phyloP scores from a whole-genome alignment of 2,888 invertebrate species.

The Subacronicta megacephala region DNA sequence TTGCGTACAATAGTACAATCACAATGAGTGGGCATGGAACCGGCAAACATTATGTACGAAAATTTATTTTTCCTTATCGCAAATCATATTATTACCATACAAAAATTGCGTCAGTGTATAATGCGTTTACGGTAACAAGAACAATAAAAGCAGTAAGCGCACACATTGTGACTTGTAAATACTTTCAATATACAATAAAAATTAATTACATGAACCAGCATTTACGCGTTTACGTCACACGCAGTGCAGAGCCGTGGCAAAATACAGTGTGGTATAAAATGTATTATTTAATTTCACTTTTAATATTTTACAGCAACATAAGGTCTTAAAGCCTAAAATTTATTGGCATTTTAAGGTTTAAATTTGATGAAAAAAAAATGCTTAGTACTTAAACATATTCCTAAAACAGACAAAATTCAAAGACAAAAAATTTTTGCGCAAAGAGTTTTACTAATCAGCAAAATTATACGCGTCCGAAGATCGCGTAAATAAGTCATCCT shows the following conservation, averaged over 20 bases:
- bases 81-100: too few species aligned
- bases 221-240: constrained; percentile 34
- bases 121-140: constrained; percentile 8
- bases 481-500: neutral
- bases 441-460: neutral
- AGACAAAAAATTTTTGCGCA: neutral
- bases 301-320: constrained; percentile 2
- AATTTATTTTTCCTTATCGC: too few species aligned
- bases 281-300: constrained; percentile 14
- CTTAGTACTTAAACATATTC: too few species aligned
- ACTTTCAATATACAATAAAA: constrained; percentile 26
- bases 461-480: neutral
- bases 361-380: too few species aligned
- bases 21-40: too few species aligned
- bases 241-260: constrained; percentile 17
- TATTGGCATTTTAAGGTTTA: too few species aligned
- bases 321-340: too few species aligned
- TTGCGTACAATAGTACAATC: too few species aligned
- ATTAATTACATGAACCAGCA: constrained; percentile 15
- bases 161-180: constrained; percentile 14
- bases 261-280: constrained; percentile 17
- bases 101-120: too few species aligned
- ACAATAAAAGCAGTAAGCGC: constrained; percentile 7
- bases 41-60: too few species aligned
- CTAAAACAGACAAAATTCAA: too few species aligned